Percentiles rank a stretch among this genome's conserved stretches.
Conservation (phyloP, 2,888 invertebrate genomes). For the Eueremaeus valkanovi region DNA sequence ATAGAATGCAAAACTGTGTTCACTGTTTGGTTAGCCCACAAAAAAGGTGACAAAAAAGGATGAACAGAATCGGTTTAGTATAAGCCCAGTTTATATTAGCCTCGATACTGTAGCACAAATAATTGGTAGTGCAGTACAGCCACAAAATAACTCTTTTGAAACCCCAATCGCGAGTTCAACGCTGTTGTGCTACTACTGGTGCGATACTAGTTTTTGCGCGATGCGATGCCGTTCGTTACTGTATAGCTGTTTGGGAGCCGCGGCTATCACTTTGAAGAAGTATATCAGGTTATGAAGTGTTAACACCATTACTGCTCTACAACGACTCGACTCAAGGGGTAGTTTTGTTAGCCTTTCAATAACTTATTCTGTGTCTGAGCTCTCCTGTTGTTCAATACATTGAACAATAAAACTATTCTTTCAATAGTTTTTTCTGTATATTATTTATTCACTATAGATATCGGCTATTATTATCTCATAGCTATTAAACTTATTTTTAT, state of each 20-base stretch:
- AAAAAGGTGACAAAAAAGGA: constrained; percentile 22
- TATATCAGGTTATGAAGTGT: constrained; percentile 31
- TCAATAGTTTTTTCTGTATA: not conserved
- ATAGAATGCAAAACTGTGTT: not conserved
- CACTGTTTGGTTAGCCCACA: not conserved
- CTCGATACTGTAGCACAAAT: not conserved
- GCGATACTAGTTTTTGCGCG: constrained; percentile 31
- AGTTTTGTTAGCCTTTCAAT: constrained; percentile 32
- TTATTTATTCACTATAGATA: not conserved
- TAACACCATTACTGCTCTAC: constrained; percentile 22
- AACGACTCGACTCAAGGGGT: constrained; percentile 30
- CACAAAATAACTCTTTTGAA: constrained; percentile 35
- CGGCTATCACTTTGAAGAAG: constrained; percentile 28
- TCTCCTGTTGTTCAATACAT: constrained; percentile 21
- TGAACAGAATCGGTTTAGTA: constrained; percentile 2
- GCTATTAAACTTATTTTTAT: too few species aligned
- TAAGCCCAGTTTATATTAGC: not conserved
- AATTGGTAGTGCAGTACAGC: constrained; percentile 2
- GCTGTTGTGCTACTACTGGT: constrained; percentile 19
- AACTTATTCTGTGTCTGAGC: constrained; percentile 27
- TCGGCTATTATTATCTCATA: too few species aligned
- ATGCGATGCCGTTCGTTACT: constrained; percentile 24
- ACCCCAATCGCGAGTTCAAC: constrained; percentile 15
- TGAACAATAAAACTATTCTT: constrained; percentile 14
- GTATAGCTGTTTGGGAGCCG: not conserved